Evolutionary conservation across 2,797 vertebrate genomes (phyloP), one percentile per base, ranked within the genome.

Genomic region (Molossus molossus): DNA sequence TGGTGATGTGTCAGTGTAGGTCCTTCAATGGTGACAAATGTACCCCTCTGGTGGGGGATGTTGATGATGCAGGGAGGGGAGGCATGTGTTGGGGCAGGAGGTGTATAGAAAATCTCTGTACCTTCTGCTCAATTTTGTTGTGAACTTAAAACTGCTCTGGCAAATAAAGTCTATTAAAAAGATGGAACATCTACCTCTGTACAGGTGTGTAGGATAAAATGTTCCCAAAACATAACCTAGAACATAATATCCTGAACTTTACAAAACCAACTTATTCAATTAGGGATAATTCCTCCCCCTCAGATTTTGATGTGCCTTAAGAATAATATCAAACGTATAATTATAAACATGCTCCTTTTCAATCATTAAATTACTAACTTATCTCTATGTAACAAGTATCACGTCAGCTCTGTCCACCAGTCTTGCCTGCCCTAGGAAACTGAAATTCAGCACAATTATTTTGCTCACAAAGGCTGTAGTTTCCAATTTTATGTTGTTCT

Each of bases 141-240:
- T 60, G 40, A 84, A 86, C n/a, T 62, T 75, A 85, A 60, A 82
- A 85, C 25, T 48, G 11, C 48, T 45, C 85, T 79, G 57, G 79
- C 67, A 84, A 92, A 76, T 33, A 64, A 91, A 64, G 33, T 57
- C 23, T 21, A 55, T 75, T 87, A 29, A 90, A 69, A 91, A 80
- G 84, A 81, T 29, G 27, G 58, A 76, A 57, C 60, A 94, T 20
- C 62, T 65, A 92, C n/a, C 2, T 53, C 40, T 91, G 40, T 40
- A 76, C 79, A 96, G 89, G 65, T 85, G 62, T 88, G 67, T 86
- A 76, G 85, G 94, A 95, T 95, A 96, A 97, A 95, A 96, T 94
- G 92, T 97, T 92, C 96, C 87, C 95, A 50, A 96, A 97, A 97
- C 94, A 97, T 90, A 90, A 50, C 73, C 69, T 50, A 91, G 90